Evolutionary conservation across 2,888 invertebrate genomes (phyloP).

Genomic region (Lasioglossum malachurum): DNA sequence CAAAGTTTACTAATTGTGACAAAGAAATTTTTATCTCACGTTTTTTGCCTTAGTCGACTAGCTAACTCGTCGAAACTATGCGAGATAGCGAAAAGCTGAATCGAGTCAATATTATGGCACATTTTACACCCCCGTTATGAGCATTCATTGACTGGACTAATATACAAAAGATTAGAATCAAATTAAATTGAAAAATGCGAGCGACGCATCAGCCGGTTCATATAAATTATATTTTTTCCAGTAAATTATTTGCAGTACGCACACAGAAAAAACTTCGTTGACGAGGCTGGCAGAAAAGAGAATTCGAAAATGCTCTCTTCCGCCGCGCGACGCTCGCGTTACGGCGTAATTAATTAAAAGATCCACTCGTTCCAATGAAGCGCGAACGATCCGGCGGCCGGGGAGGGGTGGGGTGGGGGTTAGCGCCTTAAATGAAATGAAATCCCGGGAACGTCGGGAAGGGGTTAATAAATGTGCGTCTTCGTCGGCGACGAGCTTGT

Average conservation of each 20-base stretch:
- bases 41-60: too few relatives aligned
- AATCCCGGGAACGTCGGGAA: not conserved
- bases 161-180: not conserved
- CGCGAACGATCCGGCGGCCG: not conserved
- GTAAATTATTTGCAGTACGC: not conserved
- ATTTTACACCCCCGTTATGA: too few relatives aligned
- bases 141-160: too few relatives aligned
- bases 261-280: not conserved
- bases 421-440: not conserved
- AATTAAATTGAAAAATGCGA: not conserved
- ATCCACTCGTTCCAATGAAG: not conserved
- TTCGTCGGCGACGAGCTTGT: constrained; percentile 4
- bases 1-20: too few relatives aligned
- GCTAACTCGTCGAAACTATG: too few relatives aligned
- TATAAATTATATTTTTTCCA: not conserved
- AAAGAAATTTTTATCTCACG: too few relatives aligned
- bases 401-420: not conserved
- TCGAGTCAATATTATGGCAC: too few relatives aligned
- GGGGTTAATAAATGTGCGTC: constrained; percentile 5
- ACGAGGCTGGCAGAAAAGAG: not conserved
- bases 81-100: too few relatives aligned
- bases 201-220: not conserved
- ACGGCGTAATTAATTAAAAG: not conserved
- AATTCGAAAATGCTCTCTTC: not conserved
- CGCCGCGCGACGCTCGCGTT: not conserved